These are phyloP conservation scores for Aquatica leii DNA, from an alignment of 2,888 invertebrate genomes.

Conservation along the genomic window DNA sequence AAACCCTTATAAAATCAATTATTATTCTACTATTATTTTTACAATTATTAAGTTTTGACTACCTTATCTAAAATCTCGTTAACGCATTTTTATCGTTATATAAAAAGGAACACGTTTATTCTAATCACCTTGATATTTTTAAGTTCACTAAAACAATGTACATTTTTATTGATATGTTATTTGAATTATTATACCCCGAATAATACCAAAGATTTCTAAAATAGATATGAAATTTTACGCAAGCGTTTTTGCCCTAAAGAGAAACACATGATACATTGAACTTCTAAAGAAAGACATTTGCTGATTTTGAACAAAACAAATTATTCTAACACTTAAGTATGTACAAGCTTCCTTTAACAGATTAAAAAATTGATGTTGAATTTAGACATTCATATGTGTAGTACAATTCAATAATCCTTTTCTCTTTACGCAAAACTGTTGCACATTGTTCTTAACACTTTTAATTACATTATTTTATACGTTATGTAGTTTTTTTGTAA, in stretches of 20 bases:
- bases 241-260: conserved; percentile 3
- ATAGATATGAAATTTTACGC: conserved; percentile 8
- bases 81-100: conserved; percentile 28
- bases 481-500: not conserved
- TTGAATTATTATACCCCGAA: conserved; percentile 16
- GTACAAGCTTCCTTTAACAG: no score
- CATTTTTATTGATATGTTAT: conserved; percentile 31
- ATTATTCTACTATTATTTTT: conserved; percentile 17
- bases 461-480: conserved; percentile 4
- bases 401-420: no score
- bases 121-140: conserved; percentile 28
- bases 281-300: not conserved
- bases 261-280: conserved; percentile 1
- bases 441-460: no score
- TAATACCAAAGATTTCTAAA: conserved; percentile 8
- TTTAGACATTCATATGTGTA: no score
- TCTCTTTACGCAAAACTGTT: conserved; percentile 4
- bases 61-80: conserved; percentile 31
- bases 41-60: conserved; percentile 30
- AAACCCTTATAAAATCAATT: conserved; percentile 27
- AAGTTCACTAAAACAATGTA: conserved; percentile 27
- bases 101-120: conserved; percentile 34
- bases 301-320: no score
- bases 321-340: no score
- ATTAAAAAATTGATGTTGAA: no score